These are phyloP conservation scores for Bambusicola thoracicus DNA, from an alignment of 2,113 vertebrate genomes.

Conservation along the genomic window DNA sequence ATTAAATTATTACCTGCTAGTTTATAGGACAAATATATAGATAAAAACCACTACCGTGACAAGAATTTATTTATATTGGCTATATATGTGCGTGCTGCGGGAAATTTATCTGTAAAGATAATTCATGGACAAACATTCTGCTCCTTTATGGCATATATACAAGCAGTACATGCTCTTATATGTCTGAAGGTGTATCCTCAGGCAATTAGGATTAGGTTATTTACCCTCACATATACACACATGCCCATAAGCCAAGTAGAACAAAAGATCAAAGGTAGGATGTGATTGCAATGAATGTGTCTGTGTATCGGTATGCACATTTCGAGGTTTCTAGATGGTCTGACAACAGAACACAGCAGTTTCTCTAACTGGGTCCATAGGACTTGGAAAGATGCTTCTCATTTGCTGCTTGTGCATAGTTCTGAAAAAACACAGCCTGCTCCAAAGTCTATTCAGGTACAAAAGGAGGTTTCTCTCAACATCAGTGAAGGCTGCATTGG, in stretches of 20 bases:
- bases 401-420: neutral
- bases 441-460: neutral
- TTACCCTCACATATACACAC: constrained; percentile 44
- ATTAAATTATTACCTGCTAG: constrained; percentile 73
- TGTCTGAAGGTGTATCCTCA: neutral
- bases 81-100: constrained; percentile 2
- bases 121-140: constrained; percentile 43
- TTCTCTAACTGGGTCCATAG: neutral
- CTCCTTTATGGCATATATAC: constrained; percentile 27
- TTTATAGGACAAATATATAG: constrained; percentile 65
- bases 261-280: constrained; percentile 47
- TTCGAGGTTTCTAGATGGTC: neutral
- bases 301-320: neutral
- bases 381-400: neutral
- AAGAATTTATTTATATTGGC: constrained; percentile 66
- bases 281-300: neutral
- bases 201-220: constrained; percentile 41
- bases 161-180: neutral
- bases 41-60: constrained; percentile 60
- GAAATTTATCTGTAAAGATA: constrained; percentile 24
- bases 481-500: neutral
- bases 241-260: constrained; percentile 31
- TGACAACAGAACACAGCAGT: neutral
- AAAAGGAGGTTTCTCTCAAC: constrained; percentile 12
- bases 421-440: neutral